Conservation (phyloP, 2,113 vertebrate genomes). For the Muntiacus muntjak region DNA sequence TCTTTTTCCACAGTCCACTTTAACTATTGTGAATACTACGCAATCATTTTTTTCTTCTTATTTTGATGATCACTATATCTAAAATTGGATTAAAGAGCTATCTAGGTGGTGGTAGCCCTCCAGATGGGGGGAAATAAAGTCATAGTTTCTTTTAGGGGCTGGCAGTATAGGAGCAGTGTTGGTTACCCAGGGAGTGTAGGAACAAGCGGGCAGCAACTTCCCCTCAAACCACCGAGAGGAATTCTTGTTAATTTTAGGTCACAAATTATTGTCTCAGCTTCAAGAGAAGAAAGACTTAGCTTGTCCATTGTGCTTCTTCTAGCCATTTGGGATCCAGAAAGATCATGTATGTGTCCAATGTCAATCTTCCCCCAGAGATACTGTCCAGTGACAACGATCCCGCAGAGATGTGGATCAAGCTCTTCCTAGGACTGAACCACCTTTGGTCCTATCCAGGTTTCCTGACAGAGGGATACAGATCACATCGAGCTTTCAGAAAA, state of each 20-base stretch:
- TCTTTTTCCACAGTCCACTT: background rate
- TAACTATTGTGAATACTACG: background rate
- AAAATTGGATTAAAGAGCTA: background rate
- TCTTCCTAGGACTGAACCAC: background rate
- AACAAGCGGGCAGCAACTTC: background rate
- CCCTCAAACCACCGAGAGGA: background rate
- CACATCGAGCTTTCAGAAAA: background rate
- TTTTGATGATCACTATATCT: background rate
- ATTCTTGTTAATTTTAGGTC: background rate
- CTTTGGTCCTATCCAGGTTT: background rate
- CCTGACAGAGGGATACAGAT: background rate
- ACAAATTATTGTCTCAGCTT: background rate
- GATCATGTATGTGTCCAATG: background rate
- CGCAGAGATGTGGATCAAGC: rapidly evolving
- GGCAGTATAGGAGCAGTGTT: background rate
- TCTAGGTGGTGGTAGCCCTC: background rate
- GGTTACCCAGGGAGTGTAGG: background rate
- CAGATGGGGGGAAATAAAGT: background rate
- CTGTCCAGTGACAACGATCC: background rate
- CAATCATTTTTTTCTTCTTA: background rate
- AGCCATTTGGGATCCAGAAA: background rate
- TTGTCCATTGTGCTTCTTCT: background rate
- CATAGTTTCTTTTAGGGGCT: background rate
- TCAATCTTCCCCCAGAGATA: background rate
- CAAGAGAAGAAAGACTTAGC: background rate